phyloP scores from a whole-genome alignment of 2,888 invertebrate genomes.

The Terebella lapidaria region DNA sequence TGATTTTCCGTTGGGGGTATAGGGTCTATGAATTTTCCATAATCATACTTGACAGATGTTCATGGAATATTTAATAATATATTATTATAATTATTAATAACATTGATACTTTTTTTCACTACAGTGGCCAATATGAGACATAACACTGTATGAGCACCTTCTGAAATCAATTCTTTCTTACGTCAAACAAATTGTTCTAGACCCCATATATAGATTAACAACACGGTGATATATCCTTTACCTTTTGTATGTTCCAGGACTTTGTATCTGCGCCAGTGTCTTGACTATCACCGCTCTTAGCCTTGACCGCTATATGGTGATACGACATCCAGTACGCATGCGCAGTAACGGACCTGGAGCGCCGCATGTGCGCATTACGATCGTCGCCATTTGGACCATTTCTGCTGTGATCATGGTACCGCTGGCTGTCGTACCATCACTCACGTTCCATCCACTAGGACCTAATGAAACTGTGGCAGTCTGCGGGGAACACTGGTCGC shows the following conservation, averaged over 20 bases:
- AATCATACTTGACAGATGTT: too few relatives aligned
- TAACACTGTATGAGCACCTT: too few relatives aligned
- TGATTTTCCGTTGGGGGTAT: too few relatives aligned
- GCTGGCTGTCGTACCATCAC: slow-evolving; percentile 39
- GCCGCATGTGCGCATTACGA: slow-evolving; percentile 7
- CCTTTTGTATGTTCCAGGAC: not conserved
- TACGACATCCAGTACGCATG: slow-evolving; percentile 69
- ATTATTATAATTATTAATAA: too few relatives aligned
- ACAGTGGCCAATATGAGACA: too few relatives aligned
- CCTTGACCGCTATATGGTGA: slow-evolving; percentile 66
- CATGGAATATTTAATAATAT: too few relatives aligned
- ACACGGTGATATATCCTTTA: not conserved
- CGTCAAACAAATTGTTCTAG: too few relatives aligned
- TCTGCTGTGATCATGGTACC: slow-evolving; percentile 67
- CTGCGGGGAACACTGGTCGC: slow-evolving; percentile 25
- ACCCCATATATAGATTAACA: too few relatives aligned
- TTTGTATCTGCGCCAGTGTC: slow-evolving; percentile 61
- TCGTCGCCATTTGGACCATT: slow-evolving; percentile 61
- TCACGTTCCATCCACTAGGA: not conserved
- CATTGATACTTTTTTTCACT: too few relatives aligned
- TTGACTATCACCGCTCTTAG: slow-evolving; percentile 79
- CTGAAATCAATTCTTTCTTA: too few relatives aligned
- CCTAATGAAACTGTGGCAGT: slow-evolving; percentile 11
- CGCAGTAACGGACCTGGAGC: slow-evolving; percentile 67
- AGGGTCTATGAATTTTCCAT: too few relatives aligned